Percentiles rank a stretch among this genome's conserved stretches.
Conservation (phyloP, 2,888 invertebrate genomes). For the Esperia sulphurella region DNA sequence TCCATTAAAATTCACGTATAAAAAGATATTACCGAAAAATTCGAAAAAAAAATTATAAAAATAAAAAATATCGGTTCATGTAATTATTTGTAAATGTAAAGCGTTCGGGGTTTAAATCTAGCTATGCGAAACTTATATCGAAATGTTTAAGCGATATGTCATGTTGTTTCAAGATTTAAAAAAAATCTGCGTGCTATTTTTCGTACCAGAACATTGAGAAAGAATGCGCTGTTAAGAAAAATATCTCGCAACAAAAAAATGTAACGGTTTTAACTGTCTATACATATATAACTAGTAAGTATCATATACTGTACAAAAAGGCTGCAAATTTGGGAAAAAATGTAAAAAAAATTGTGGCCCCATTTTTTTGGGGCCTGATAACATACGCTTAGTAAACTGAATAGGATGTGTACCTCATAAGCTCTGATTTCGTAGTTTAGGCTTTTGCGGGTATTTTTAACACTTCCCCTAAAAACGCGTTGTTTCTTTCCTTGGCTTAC, state of each 20-base stretch:
- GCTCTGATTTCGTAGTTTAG: constrained; percentile 59
- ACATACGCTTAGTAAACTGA: constrained; percentile 76
- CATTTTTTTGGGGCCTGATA: constrained; percentile 60
- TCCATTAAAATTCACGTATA: constrained; percentile 38
- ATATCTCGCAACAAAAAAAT: constrained; percentile 52
- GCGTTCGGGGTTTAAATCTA: constrained; percentile 50
- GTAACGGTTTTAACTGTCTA: constrained; percentile 71
- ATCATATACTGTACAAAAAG: constrained; percentile 76
- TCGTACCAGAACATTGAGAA: constrained; percentile 26
- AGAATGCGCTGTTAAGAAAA: constrained; percentile 29
- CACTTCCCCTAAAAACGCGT: constrained; percentile 24
- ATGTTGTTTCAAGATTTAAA: constrained; percentile 54
- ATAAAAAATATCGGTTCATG: constrained; percentile 49
- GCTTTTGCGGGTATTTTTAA: constrained; percentile 35
- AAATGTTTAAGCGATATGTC: constrained; percentile 53
- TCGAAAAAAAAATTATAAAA: constrained; percentile 43
- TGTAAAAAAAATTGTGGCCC: constrained; percentile 67
- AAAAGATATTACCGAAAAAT: constrained; percentile 37
- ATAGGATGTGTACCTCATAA: constrained; percentile 70
- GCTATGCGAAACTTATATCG: constrained; percentile 52
- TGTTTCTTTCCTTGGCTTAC: constrained; percentile 34
- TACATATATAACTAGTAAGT: constrained; percentile 72
- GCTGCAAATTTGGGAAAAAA: constrained; percentile 68
- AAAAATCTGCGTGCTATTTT: constrained; percentile 44
- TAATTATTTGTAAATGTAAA: constrained; percentile 44